A percentile compares a stretch with the other conserved stretches of the same genome.
Conservation (phyloP, 1,140 invertebrate species). For the Latrodectus geometricus region DNA sequence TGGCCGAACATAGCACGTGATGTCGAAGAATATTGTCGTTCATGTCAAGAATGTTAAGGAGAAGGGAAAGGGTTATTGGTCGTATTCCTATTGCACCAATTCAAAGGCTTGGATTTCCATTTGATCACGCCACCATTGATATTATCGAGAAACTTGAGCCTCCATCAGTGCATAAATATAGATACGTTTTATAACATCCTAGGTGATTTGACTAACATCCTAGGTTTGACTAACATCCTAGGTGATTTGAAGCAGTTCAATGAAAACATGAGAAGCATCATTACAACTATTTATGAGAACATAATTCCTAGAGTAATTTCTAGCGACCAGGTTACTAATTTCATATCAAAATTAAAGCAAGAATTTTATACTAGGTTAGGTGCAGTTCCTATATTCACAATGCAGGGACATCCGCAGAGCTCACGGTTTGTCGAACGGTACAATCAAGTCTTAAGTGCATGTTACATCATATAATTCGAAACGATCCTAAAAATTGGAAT, state of each 20-base stretch:
- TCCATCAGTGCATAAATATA: background rate
- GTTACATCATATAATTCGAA: background rate
- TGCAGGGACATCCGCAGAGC: background rate
- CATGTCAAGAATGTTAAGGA: background rate
- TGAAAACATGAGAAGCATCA: slow-evolving; percentile 13
- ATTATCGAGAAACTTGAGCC: slow-evolving; percentile 11
- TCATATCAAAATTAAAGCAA: background rate
- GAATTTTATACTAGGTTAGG: background rate
- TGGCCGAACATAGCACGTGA: background rate
- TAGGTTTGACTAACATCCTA: too few relatives aligned
- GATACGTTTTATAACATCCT: slow-evolving; percentile 6
- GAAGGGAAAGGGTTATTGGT: background rate
- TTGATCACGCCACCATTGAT: background rate
- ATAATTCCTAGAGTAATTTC: slow-evolving; percentile 12
- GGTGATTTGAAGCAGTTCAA: background rate
- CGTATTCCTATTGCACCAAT: background rate
- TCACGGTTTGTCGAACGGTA: background rate
- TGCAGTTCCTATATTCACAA: background rate
- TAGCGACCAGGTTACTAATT: slow-evolving; percentile 8
- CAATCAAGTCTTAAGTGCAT: slow-evolving; percentile 3
- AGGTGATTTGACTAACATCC: too few relatives aligned
- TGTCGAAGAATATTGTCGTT: background rate
- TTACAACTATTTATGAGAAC: background rate
- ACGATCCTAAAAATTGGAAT: background rate
- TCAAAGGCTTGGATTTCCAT: slow-evolving; percentile 3